Evolutionary conservation across 2,113 vertebrate genomes (phyloP), one percentile per base, ranked within the genome.

Genomic region (Aspidoscelis tigris): DNA sequence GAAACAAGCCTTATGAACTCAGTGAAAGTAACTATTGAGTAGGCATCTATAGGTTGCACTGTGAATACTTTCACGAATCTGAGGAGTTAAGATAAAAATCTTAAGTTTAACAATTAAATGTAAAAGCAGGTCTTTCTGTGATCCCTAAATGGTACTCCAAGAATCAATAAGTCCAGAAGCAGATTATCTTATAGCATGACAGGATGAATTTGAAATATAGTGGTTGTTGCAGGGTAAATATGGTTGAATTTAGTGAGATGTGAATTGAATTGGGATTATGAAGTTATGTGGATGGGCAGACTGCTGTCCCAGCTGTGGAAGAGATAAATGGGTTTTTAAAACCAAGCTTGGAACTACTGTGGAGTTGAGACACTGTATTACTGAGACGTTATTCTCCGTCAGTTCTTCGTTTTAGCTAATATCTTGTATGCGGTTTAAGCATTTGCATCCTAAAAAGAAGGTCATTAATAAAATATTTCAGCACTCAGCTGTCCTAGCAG

Each of bases 51-150:
- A 39, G 75, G 16, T 4, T 58, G 68, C 41, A 47, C 74, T 39
- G 14, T n/a, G 26, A 70, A 10, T 80, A 33, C 26, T 24, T 61
- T 65, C 65, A 8, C 12, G 33, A 4, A 16, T 7, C 43, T 44
- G 50, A 14, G 72, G 26, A 75, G 50, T 6, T 73, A 9, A 47
- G 84, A 84, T 75, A 22, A 78, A 89, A 89, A 88, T 50, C 5
- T 6, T 88, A 84, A 81, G 47, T 70, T 3, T 3, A 41, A 80
- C 7, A 41, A 26, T 5, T 58, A 88, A 82, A 76, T 81, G 77
- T 82, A 84, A 85, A 80, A 74, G 74, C 14, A 78, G 44, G 9
- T 65, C 33, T 33, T 33, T 33, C 33, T 33, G 33, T 33, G 33
- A 33, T 33, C 33, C 33, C 33, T 33, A 33, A 33, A 33, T 33